Conservation (phyloP, 2,113 vertebrate species). For the Rhinoderma darwinii region DNA sequence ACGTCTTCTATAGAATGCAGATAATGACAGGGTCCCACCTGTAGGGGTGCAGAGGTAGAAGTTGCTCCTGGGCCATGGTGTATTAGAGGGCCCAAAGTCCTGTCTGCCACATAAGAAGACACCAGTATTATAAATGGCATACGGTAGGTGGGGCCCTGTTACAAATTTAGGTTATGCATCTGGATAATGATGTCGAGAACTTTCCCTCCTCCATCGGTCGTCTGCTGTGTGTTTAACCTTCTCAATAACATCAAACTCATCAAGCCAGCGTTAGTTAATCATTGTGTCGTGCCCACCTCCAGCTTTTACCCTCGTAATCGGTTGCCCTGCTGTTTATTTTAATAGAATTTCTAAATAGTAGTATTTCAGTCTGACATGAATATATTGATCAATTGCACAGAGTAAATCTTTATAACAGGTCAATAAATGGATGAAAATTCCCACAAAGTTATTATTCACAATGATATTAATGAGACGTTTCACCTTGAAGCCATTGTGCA, state of each 20-base stretch:
- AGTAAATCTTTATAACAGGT: not conserved
- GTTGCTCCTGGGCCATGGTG: no score
- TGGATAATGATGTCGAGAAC: not conserved
- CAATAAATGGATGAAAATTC: not conserved
- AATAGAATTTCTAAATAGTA: not conserved
- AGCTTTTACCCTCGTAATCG: not conserved
- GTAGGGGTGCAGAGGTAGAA: no score
- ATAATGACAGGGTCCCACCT: no score
- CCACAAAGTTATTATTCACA: not conserved
- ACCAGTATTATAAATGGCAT: no score
- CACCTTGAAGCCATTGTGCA: no score
- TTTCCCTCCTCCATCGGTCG: not conserved
- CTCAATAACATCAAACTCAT: not conserved
- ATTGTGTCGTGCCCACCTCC: not conserved
- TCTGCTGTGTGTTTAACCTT: not conserved
- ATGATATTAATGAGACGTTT: not conserved
- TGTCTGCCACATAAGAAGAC: no score
- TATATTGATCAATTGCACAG: not conserved
- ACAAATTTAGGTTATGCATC: no score
- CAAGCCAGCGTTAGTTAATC: not conserved
- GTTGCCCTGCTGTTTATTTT: not conserved
- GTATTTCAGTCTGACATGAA: not conserved
- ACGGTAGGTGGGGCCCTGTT: no score
- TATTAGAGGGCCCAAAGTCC: no score
- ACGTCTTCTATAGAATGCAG: no score